These are phyloP conservation scores for Gouania willdenowi DNA, from an alignment of 2,797 vertebrate genomes.

Conservation along the genomic window DNA sequence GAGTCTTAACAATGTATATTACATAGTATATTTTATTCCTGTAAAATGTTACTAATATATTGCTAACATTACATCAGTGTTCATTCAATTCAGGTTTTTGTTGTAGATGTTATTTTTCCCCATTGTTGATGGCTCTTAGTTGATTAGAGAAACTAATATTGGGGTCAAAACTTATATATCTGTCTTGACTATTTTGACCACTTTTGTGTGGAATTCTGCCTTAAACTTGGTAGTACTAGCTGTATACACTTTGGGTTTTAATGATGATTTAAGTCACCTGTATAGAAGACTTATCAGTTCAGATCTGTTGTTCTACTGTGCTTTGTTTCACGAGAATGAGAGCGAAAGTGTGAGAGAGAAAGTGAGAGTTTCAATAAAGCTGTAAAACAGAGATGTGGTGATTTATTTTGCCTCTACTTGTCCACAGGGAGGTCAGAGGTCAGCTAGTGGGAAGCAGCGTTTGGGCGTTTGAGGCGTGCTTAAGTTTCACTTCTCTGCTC, in stretches of 20 bases:
- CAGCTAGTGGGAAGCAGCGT: background rate
- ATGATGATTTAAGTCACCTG: constrained; percentile 49
- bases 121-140: constrained; percentile 65
- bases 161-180: constrained; percentile 58
- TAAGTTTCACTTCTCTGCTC: no score
- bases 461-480: background rate
- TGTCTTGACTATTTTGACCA: constrained; percentile 59
- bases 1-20: constrained; percentile 69
- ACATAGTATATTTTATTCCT: constrained; percentile 76
- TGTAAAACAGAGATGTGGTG: constrained; percentile 11
- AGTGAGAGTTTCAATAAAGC: constrained; percentile 59
- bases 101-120: constrained; percentile 63
- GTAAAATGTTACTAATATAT: constrained; percentile 72
- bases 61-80: constrained; percentile 59
- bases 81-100: constrained; percentile 54
- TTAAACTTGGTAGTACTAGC: constrained; percentile 63
- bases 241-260: constrained; percentile 52
- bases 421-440: constrained; percentile 1
- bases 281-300: constrained; percentile 40
- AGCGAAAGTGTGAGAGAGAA: constrained; percentile 27
- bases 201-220: constrained; percentile 63
- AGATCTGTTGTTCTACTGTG: constrained; percentile 59
- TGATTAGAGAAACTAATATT: constrained; percentile 54
- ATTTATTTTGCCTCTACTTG: background rate
- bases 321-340: constrained; percentile 54